Base-by-base conservation (phyloP, 2,888 invertebrate genomes). In the Ceraclea dissimilis region DNA sequence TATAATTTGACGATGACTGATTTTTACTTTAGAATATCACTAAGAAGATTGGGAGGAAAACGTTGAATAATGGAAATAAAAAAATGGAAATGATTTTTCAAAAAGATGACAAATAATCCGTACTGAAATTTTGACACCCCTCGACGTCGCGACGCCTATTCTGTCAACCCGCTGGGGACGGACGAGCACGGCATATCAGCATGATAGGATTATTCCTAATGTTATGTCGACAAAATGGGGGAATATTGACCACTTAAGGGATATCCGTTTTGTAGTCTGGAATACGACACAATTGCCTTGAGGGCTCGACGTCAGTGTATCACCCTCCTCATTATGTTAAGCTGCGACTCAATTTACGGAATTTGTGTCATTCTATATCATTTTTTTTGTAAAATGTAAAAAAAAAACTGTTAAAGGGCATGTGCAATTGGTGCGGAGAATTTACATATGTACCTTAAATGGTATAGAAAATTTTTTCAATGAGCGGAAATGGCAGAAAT, bases 161-260 rank as follows among this genome's bases (percentile, higher is more conserved):
- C 39, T 39, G 39, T 13, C 5, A 5, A 13, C 5, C 10, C 26
- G 10, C 26, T 6, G 10, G 26, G 26, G 26, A 26, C 26, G 10
- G 10, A 10, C 10, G 26, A 10, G 26, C 5, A 10, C 10, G 26
- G 26, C 26, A 26, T 26, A 26, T 26, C 26, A 26, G 5, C 39
- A 39, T 13, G 4, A 8, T 39, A 16, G 39, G 39, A 39, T 39
- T 39, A 39, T 39, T 39, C 13, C 39, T 4, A 39, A 39, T n/a
- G 39, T 39, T 8, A 39, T 13, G 39, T 39, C 13, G 13, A 39
- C 39, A n/a, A 46, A 46, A 46, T 11, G 46, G 4, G 46, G 20
- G 46, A 46, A 19, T 46, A 46, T 46, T 46, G 46, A 46, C 46
- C 46, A 46, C 46, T 46, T 46, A 46, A 18, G 46, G 46, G 20